These are phyloP conservation scores for Verasper variegatus DNA, from an alignment of 2,113 vertebrate genomes.

Conservation along the genomic window DNA sequence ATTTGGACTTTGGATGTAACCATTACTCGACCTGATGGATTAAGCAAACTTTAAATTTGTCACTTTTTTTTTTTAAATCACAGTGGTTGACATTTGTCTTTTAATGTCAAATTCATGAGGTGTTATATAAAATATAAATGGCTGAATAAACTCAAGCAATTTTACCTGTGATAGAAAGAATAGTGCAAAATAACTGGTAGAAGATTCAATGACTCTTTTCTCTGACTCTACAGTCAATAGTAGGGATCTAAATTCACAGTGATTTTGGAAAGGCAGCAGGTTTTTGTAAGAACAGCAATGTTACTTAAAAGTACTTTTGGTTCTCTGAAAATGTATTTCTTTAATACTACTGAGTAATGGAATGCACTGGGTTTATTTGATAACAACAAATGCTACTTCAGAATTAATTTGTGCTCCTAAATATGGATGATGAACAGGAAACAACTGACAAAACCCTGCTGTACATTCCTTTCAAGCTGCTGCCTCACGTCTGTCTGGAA, in stretches of 20 bases:
- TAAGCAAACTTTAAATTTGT: background rate
- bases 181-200: slow-evolving; percentile 3
- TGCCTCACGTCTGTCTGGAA: slow-evolving; percentile 32
- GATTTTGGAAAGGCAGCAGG: background rate
- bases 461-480: slow-evolving; percentile 4
- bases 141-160: slow-evolving; percentile 3
- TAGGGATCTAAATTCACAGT: background rate
- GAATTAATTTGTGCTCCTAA: background rate
- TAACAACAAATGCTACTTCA: background rate
- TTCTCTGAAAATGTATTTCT: background rate
- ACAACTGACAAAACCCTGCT: background rate
- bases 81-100: slow-evolving; percentile 11
- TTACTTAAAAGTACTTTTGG: background rate
- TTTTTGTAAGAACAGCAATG: background rate
- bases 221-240: background rate
- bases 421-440: background rate
- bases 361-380: no score
- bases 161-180: slow-evolving; percentile 4
- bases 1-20: slow-evolving; percentile 38
- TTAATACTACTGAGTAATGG: no score
- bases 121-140: slow-evolving; percentile 28
- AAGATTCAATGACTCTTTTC: background rate
- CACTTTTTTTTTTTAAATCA: background rate
- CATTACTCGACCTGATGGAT: slow-evolving; percentile 24
- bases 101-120: slow-evolving; percentile 19